Evolutionary conservation across 2,797 vertebrate species (phyloP), one percentile per base, ranked within the genome.

Genomic region (Florisuga fusca): DNA sequence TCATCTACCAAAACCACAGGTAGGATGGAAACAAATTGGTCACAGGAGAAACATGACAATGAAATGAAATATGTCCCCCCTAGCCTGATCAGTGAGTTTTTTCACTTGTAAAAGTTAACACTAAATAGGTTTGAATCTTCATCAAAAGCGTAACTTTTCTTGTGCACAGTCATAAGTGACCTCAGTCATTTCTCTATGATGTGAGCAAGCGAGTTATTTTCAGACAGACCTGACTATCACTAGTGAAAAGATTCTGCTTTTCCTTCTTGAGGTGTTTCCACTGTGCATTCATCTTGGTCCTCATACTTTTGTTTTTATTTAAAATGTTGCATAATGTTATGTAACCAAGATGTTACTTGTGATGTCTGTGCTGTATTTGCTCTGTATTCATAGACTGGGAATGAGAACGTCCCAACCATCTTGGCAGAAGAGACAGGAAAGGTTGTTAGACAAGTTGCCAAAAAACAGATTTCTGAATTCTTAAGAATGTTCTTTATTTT

Each of bases 401-500:
- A 77, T 79, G 75, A 93, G 68, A 95, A 69, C 10, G 53, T 78
- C 55, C 31, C 31, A 91, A 64, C 94, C 84, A 83, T 58, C 29
- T 69, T 82, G 27, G 36, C 48, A 87, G 78, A 79, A 86, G 36
- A 66, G 46, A 34, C 31, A 67, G 27, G 51, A 67, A 63, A 89
- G 25, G 53, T 57, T 82, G 23, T 23, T 57, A 68, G 33, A 71
- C 5, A 55, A 84, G 29, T 73, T 89, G 46, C 33, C 36, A 71
- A 63, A 92, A 93, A 55, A 2, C 7, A 2, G 84, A 50, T 89
- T 77, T 90, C 27, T 74, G 51, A 45, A 25, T 68, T 91, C 33
- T 58, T 82, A 17, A 9, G 29, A 23, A 58, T 67, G 84, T 84
- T 86, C 31, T 45, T 50, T 78, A 48, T 75, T 94, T 92, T 73